Evolutionary conservation across 2,888 invertebrate species (phyloP), one percentile per base, ranked within the genome.

Genomic region (Dolichomitus sp.): DNA sequence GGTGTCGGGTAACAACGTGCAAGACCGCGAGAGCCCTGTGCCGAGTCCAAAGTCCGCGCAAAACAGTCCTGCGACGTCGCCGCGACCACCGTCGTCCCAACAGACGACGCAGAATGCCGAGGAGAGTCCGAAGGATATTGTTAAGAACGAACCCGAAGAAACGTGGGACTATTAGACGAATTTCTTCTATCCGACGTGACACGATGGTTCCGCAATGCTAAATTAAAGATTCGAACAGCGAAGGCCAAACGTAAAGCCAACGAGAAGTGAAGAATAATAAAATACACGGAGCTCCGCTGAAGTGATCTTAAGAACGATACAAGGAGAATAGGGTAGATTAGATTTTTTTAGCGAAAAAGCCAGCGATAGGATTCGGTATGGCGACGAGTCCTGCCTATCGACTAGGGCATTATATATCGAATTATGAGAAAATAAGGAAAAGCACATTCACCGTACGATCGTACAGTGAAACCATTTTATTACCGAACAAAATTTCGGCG

Each of bases 131-230:
- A 93, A 93, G 77, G 91, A 92, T 33, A 87, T 89, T 57, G 92
- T 93, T 37, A 93, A 93, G 72, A 91, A 92, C 86, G 93, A 93
- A 61, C 93, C 93, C 4, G 93, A 93, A 23, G 93, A 93, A 80
- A 83, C 93, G 84, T 93, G 93, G 93, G 93, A 93, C 80, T 93
- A 93, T 77, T 93, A 70, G 45, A 48, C 42, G 68, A 78, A 54
- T 72, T 70, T 48, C 27, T 12, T 19, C 12, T 50, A 30, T 37
- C 68, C 50, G 7, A 61, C 19, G 30, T 59, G 4, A 17, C 17
- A 0, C 61, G 37, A 61, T n/a, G n/a, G 40, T 14, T 59, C 17
- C 57, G 33, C 37, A 40, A 33, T 33, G 17, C 6, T n/a, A 7
- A 59, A 33, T 59, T 1, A 61, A 61, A 37, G 17, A 45, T 42